These are phyloP conservation scores for Ashinkailepas kermadecensis DNA, from an alignment of 2,888 invertebrate species.

Conservation along the genomic window DNA sequence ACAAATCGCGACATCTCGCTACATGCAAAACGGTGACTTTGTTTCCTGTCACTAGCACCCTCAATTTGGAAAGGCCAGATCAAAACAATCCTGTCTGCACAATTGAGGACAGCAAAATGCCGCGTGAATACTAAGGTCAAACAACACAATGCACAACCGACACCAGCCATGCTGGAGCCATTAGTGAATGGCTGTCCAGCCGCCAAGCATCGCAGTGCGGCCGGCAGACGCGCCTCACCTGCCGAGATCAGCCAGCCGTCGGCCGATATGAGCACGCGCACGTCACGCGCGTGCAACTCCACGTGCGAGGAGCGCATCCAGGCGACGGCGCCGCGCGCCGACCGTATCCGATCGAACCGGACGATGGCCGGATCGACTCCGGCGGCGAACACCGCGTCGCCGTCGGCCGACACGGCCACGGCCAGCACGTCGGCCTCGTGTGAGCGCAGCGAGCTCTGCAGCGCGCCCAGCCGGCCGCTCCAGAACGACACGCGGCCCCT, in stretches of 20 bases:
- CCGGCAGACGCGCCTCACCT: neutral
- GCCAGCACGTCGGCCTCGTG: constrained; percentile 75
- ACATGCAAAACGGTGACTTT: no score
- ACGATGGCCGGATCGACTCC: constrained; percentile 72
- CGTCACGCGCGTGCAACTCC: constrained; percentile 7
- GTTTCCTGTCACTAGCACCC: no score
- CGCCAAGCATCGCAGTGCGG: no score
- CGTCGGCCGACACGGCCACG: constrained; percentile 61
- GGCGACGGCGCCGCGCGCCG: constrained; percentile 38
- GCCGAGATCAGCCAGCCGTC: constrained; percentile 1
- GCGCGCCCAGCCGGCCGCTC: constrained; percentile 72
- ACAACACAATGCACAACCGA: no score
- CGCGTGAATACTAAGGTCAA: no score
- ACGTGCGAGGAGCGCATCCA: neutral
- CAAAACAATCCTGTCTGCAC: no score
- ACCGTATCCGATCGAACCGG: constrained; percentile 57
- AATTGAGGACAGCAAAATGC: no score
- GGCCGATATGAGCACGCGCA: neutral
- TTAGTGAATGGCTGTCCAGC: no score
- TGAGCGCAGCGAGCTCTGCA: constrained; percentile 67
- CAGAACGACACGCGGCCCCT: constrained; percentile 77
- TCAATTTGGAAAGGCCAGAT: no score
- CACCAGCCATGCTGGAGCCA: no score
- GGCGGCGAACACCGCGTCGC: constrained; percentile 62
- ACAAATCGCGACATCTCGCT: no score